Evolutionary conservation across 2,113 vertebrate species (phyloP).

Genomic region (Clarias gariepinus): DNA sequence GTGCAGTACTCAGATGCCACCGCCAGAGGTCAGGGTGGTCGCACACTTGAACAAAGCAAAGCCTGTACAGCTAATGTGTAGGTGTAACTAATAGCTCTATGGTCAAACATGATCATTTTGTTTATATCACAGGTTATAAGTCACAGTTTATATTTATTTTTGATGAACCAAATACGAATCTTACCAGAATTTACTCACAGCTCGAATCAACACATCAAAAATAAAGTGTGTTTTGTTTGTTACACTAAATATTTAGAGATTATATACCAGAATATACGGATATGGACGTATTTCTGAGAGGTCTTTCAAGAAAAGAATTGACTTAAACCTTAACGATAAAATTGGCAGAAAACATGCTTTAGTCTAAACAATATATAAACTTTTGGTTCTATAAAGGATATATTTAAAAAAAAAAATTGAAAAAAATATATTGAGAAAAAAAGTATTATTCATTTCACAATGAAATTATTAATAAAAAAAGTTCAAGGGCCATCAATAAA

Average conservation of each 20-base stretch:
- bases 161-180: not conserved
- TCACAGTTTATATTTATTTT: not conserved
- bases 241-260: not conserved
- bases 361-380: not conserved
- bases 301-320: not conserved
- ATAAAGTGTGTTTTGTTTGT: not conserved
- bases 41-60: not conserved
- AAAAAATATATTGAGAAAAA: no score
- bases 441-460: not conserved
- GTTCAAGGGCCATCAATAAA: not conserved
- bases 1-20: not conserved
- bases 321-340: not conserved
- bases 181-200: not conserved
- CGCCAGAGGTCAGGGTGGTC: slow-evolving; percentile 18
- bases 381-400: not conserved
- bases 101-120: not conserved
- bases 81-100: not conserved
- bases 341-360: not conserved
- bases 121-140: not conserved
- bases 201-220: not conserved
- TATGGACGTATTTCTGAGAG: not conserved
- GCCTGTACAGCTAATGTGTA: not conserved
- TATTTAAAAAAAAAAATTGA: not conserved
- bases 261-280: not conserved
- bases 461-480: not conserved